A percentile compares a stretch with the other conserved stretches of the same genome.
Evolutionary conservation across 1,140 invertebrate genomes (phyloP).

Genomic region (Tetraneura akinire): DNA sequence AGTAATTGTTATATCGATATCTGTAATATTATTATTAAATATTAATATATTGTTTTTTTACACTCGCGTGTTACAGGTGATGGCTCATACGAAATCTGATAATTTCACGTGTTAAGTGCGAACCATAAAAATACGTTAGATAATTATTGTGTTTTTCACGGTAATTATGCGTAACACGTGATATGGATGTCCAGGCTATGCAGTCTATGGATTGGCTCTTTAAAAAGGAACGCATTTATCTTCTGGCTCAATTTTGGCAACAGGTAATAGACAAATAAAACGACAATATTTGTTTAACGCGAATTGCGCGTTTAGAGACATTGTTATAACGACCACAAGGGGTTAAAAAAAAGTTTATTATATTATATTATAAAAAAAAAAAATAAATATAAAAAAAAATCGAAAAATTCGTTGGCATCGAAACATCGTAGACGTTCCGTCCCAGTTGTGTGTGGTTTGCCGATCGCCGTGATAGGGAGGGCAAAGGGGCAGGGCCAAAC

Average conservation of each 20-base stretch:
- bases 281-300: background rate
- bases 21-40: too few relatives aligned
- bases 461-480: constrained; percentile 13
- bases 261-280: constrained; percentile 67
- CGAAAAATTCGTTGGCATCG: constrained; percentile 8
- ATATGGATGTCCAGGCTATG: constrained; percentile 75
- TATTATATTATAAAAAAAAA: too few relatives aligned
- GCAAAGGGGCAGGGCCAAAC: constrained; percentile 43
- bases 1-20: background rate
- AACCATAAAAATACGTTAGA: background rate
- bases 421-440: constrained; percentile 35
- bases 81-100: background rate
- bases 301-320: background rate
- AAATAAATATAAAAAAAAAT: background rate
- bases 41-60: background rate
- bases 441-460: constrained; percentile 41
- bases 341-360: too few relatives aligned
- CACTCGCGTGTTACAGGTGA: constrained; percentile 4
- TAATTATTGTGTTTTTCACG: constrained; percentile 57
- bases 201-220: constrained; percentile 93
- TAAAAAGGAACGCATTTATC: constrained; percentile 89
- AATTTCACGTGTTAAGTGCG: background rate
- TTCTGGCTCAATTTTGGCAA: constrained; percentile 91
- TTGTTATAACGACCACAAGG: background rate
- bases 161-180: constrained; percentile 51